Evolutionary conservation across 2,113 vertebrate species (phyloP), one percentile per base, ranked within the genome.

Genomic region (Podarcis raffonei): DNA sequence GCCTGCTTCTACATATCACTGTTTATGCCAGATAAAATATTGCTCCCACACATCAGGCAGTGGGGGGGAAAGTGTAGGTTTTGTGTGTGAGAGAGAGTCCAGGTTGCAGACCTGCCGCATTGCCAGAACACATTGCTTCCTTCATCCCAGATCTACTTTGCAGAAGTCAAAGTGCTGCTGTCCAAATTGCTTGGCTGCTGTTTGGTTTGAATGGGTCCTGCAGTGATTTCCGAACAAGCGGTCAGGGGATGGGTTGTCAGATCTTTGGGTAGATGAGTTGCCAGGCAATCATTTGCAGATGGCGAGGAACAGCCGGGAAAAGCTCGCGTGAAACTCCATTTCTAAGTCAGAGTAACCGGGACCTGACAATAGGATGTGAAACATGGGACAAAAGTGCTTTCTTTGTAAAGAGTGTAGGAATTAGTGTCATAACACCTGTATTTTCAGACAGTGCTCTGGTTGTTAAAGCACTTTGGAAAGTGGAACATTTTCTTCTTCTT

Each of bases 161-260:
- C 68, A 65, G 71, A 75, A n/a, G 35, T 9, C 30, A 39, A 62
- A 74, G 13, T 42, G 16, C 11, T 81, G 18, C 59, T 35, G 35
- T 82, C 79, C 72, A 75, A 82, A 82, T 39, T 65, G 37, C 69
- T 48, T 88, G 86, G 79, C 79, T 82, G 25, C 86, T 82, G 11
- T 42, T 88, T 65, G 65, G 80, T 6, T 69, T 5, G 32, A 35
- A 79, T 82, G 16, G 6, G 39, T 23, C 65, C 37, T 42, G 37
- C 68, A 81, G 23, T 22, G 48, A 74, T 72, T 84, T 84, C 42
- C 30, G 53, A 84, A 72, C 27, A 22, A 84, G 20, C 16, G 12
- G 83, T 53, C 22, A 12, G 83, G n/a, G 83, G 39, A 30, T 71
- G 59, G 68, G 53, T 57, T 80, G 32, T 72, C 80, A 81, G 57